These are phyloP conservation scores for Poecilia velifera DNA, from an alignment of 2,797 vertebrate genomes.

Conservation along the genomic window DNA sequence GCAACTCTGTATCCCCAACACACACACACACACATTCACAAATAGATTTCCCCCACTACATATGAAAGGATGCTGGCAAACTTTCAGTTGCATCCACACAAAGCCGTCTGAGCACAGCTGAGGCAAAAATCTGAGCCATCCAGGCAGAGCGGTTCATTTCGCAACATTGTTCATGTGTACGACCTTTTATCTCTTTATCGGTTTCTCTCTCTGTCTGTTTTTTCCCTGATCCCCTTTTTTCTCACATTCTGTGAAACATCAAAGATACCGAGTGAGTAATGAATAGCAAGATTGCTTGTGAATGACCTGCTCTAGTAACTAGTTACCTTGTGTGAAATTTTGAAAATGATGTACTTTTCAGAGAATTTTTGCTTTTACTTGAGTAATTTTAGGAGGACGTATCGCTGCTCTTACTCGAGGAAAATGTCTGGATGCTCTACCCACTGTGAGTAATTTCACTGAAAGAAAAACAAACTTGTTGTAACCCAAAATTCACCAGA, in stretches of 20 bases:
- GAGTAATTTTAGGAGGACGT: too few relatives aligned
- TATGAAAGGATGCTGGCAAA: constrained; percentile 11
- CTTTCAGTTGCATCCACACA: constrained; percentile 25
- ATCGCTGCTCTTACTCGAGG: too few relatives aligned
- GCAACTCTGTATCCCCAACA: constrained; percentile 26
- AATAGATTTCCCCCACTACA: background rate
- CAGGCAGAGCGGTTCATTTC: constrained; percentile 67
- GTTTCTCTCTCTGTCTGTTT: background rate
- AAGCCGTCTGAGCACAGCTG: constrained; percentile 62
- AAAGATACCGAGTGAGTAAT: background rate
- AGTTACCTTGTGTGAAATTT: too few relatives aligned
- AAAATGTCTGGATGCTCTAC: too few relatives aligned
- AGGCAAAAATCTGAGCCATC: constrained; percentile 48
- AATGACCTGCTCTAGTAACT: background rate
- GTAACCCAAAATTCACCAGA: too few relatives aligned
- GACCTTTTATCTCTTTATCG: constrained; percentile 52
- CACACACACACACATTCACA: background rate
- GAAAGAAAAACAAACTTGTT: too few relatives aligned
- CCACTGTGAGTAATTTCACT: background rate
- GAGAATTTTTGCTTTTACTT: background rate
- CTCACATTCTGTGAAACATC: background rate
- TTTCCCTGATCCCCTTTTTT: background rate
- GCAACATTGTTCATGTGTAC: constrained; percentile 52
- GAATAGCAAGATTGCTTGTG: background rate
- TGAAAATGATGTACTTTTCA: background rate